Evolutionary conservation across 2,888 invertebrate genomes (phyloP).

Genomic region (Limnephilus auricula): DNA sequence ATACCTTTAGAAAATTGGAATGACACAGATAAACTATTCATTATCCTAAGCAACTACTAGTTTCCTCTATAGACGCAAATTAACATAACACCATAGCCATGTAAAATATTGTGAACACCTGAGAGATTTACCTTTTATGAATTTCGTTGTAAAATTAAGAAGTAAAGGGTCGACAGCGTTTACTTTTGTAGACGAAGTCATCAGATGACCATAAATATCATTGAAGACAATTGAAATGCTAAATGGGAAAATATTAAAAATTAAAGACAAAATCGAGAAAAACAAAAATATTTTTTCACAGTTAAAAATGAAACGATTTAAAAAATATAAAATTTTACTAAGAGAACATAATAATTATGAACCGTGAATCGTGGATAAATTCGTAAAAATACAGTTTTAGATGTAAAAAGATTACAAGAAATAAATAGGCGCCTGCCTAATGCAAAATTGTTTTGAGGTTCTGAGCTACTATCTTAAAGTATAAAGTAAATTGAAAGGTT

Average conservation of each 20-base stretch:
- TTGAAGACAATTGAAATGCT: background rate
- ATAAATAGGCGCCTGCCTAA: background rate
- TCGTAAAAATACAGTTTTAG: background rate
- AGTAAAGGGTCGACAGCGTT: background rate
- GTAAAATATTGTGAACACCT: too few relatives aligned
- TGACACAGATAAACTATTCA: too few relatives aligned
- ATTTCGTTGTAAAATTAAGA: background rate
- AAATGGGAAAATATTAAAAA: background rate
- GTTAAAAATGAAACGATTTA: too few relatives aligned
- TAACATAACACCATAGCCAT: too few relatives aligned
- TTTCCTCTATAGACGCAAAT: too few relatives aligned
- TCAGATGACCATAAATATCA: background rate
- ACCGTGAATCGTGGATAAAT: background rate
- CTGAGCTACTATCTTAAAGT: background rate
- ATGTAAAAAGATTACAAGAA: background rate
- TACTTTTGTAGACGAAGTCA: too few relatives aligned
- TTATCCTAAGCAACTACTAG: background rate
- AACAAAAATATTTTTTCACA: background rate
- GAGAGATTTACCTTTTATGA: too few relatives aligned
- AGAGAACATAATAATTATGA: background rate
- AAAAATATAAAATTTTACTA: background rate
- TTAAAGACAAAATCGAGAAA: background rate
- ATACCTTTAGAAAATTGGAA: background rate
- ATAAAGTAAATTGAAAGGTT: background rate
- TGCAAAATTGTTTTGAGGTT: background rate